Conservation (phyloP, 2,888 invertebrate genomes). For the Caenorhabditis imperialis region DNA sequence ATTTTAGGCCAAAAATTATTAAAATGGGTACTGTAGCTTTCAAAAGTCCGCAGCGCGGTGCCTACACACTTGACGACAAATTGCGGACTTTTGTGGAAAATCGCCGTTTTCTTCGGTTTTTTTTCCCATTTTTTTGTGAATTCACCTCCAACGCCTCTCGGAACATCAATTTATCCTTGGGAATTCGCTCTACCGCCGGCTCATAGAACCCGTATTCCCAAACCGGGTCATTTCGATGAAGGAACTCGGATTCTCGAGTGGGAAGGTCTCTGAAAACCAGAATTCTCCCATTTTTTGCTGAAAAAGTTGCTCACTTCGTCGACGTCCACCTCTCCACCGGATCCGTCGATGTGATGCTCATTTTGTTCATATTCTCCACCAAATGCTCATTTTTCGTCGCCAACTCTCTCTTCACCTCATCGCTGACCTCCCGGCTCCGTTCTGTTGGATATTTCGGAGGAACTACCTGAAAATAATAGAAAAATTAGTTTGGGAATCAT, state of each 20-base stretch:
- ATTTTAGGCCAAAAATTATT: too few relatives aligned
- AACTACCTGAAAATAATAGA: constrained; percentile 29
- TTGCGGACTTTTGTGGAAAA: too few relatives aligned
- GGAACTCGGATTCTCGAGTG: constrained; percentile 67
- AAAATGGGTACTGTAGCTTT: too few relatives aligned
- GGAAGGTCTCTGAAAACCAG: constrained; percentile 68
- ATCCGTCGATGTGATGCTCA: constrained; percentile 69
- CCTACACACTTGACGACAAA: too few relatives aligned
- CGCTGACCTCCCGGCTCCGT: constrained; percentile 57
- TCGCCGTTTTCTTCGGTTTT: too few relatives aligned
- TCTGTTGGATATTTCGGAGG: constrained; percentile 74
- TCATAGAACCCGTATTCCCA: constrained; percentile 76
- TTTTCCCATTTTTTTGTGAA: too few relatives aligned
- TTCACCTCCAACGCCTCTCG: constrained; percentile 73
- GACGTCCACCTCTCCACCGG: constrained; percentile 68
- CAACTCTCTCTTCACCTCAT: constrained; percentile 63
- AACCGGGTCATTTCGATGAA: constrained; percentile 67
- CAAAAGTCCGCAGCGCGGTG: too few relatives aligned
- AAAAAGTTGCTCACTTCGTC: constrained; percentile 55
- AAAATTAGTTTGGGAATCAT: not conserved
- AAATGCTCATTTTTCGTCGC: constrained; percentile 64
- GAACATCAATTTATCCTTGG: constrained; percentile 69
- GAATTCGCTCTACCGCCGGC: constrained; percentile 70
- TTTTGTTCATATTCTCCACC: constrained; percentile 71
- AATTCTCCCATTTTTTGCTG: too few relatives aligned